A percentile compares a stretch with the other conserved stretches of the same genome.
These are phyloP conservation scores for Diarsia dahlii DNA, from an alignment of 2,888 invertebrate species.

Conservation along the genomic window DNA sequence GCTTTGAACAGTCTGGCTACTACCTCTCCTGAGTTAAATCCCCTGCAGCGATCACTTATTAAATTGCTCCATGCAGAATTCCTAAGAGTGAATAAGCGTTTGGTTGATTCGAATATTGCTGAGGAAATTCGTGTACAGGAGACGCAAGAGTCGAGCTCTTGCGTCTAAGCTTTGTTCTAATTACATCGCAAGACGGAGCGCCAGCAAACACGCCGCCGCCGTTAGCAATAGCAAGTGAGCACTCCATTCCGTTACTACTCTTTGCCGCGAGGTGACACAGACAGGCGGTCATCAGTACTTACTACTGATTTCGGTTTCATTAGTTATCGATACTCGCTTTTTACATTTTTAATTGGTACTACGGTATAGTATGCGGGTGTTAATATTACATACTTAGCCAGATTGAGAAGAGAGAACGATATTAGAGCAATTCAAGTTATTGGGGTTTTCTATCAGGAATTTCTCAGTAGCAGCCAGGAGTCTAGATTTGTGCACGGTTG, in stretches of 20 bases:
- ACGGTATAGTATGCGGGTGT: background rate
- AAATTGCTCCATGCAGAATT: background rate
- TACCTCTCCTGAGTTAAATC: background rate
- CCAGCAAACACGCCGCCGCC: background rate
- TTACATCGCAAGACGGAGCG: background rate
- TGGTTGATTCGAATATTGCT: background rate
- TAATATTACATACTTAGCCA: background rate
- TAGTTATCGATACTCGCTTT: conserved; percentile 39
- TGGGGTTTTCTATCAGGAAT: background rate
- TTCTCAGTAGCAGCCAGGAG: background rate
- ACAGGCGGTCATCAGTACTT: conserved; percentile 4
- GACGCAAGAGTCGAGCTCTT: too few species aligned
- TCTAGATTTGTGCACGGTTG: background rate
- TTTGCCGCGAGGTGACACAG: background rate
- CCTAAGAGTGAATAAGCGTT: background rate
- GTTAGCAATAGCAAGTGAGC: background rate
- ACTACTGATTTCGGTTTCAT: conserved; percentile 13
- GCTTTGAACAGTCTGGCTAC: background rate
- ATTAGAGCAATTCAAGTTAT: background rate
- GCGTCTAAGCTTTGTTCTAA: background rate
- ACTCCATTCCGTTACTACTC: conserved; percentile 9
- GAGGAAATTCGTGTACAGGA: too few species aligned
- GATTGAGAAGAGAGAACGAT: background rate
- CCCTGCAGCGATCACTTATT: background rate
- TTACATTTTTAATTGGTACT: conserved; percentile 25